Evolutionary conservation across 2,888 invertebrate species (phyloP).

Genomic region (Heliconius hortense): DNA sequence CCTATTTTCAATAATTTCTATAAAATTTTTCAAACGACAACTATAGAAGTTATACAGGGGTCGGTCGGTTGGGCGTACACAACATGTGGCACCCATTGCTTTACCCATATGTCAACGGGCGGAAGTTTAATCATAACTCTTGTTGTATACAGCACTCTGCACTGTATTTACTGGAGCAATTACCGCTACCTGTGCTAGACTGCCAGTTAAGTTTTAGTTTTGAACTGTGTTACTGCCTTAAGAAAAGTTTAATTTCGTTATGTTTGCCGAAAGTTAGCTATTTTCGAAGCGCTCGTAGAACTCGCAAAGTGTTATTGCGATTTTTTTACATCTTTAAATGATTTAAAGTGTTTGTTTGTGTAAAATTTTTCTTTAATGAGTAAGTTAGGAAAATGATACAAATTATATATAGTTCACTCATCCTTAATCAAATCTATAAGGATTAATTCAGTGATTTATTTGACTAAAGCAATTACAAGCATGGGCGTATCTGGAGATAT

Average conservation of each 20-base stretch:
- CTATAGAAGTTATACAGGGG: constrained; percentile 31
- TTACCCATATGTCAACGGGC: constrained; percentile 36
- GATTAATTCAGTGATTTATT: no score
- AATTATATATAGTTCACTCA: no score
- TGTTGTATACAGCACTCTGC: constrained; percentile 34
- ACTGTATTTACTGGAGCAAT: constrained; percentile 39
- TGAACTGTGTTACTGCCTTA: constrained; percentile 30
- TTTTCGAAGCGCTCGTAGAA: constrained; percentile 12
- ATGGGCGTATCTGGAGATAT: no score
- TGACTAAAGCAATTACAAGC: no score
- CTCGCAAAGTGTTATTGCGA: constrained; percentile 3
- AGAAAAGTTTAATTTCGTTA: constrained; percentile 26
- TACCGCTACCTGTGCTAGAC: constrained; percentile 37
- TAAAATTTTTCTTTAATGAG: not conserved
- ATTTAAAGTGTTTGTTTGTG: not conserved
- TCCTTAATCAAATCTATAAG: no score
- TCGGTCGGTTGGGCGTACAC: constrained; percentile 36
- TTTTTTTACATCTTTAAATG: constrained; percentile 3
- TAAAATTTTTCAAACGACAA: constrained; percentile 17
- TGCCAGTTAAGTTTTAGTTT: constrained; percentile 33
- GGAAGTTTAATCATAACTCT: constrained; percentile 39
- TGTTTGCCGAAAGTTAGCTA: constrained; percentile 14
- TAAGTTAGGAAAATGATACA: no score
- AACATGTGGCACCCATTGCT: constrained; percentile 39
- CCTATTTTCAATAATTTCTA: constrained; percentile 3